Conservation (phyloP, 2,888 invertebrate genomes). For the Acronicta leporina region DNA sequence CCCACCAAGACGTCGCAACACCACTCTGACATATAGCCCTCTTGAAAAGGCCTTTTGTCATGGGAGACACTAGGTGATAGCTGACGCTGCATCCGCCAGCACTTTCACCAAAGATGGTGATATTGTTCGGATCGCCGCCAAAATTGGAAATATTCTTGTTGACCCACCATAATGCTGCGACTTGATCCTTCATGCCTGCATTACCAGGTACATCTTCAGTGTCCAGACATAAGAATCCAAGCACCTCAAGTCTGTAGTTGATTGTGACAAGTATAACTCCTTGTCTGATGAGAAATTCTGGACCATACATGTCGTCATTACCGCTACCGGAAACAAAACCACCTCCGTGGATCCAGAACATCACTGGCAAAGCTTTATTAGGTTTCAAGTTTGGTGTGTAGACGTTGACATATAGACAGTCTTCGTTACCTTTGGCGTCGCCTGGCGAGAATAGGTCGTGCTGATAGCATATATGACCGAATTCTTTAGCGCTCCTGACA, state of each 20-base stretch:
- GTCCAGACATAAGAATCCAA: constrained; percentile 72
- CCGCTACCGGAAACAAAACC: constrained; percentile 68
- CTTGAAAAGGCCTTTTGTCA: constrained; percentile 73
- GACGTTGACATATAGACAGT: constrained; percentile 75
- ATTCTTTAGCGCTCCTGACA: constrained; percentile 65
- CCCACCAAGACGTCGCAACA: constrained; percentile 89
- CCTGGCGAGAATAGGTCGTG: constrained; percentile 25
- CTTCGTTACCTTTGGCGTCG: constrained; percentile 62
- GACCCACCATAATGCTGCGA: constrained; percentile 70
- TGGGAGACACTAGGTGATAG: constrained; percentile 70
- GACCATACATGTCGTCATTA: constrained; percentile 64
- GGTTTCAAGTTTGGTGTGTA: constrained; percentile 68
- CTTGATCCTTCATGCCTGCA: constrained; percentile 75
- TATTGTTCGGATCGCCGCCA: constrained; percentile 67
- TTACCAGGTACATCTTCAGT: constrained; percentile 72
- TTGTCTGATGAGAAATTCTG: constrained; percentile 68
- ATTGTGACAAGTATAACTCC: constrained; percentile 71
- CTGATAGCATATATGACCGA: constrained; percentile 68
- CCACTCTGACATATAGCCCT: constrained; percentile 91
- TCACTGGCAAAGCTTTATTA: constrained; percentile 61
- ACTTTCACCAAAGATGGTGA: constrained; percentile 72
- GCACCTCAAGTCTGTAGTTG: constrained; percentile 71
- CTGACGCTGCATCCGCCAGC: constrained; percentile 66
- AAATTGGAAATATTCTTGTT: constrained; percentile 63
- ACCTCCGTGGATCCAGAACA: constrained; percentile 75